Conservation (phyloP, 2,797 vertebrate species). For the Pseudochirops cupreus region DNA sequence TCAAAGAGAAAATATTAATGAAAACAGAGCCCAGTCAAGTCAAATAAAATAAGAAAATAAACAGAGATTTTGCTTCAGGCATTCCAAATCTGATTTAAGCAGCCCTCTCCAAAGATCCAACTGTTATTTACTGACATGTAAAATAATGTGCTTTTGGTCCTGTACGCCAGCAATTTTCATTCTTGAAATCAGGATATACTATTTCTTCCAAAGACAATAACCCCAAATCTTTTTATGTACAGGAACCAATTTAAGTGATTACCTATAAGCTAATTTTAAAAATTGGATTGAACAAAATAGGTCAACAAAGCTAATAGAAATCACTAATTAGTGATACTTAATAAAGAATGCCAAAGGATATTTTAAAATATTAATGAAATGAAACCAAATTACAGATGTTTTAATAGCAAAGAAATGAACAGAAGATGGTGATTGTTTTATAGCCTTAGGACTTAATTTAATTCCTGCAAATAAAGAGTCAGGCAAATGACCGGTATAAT, state of each 20-base stretch:
- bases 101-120: conserved; percentile 83
- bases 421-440: conserved; percentile 81
- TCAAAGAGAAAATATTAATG: conserved; percentile 85
- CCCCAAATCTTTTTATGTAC: conserved; percentile 74
- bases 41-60: conserved; percentile 85
- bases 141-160: conserved; percentile 82
- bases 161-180: conserved; percentile 75
- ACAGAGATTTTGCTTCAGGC: conserved; percentile 82
- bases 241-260: conserved; percentile 82
- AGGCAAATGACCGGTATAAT: conserved; percentile 70
- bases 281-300: conserved; percentile 77
- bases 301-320: conserved; percentile 77
- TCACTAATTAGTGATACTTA: conserved; percentile 84
- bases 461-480: conserved; percentile 76
- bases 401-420: conserved; percentile 81
- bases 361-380: conserved; percentile 80
- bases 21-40: conserved; percentile 83
- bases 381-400: conserved; percentile 82
- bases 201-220: conserved; percentile 70
- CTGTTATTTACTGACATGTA: conserved; percentile 85
- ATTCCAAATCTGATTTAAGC: conserved; percentile 85
- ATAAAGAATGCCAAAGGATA: conserved; percentile 81
- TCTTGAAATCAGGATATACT: conserved; percentile 76
- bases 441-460: conserved; percentile 82
- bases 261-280: conserved; percentile 80